phyloP scores from a whole-genome alignment of 2,888 invertebrate species.

The Brachypalpus laphriformis region DNA sequence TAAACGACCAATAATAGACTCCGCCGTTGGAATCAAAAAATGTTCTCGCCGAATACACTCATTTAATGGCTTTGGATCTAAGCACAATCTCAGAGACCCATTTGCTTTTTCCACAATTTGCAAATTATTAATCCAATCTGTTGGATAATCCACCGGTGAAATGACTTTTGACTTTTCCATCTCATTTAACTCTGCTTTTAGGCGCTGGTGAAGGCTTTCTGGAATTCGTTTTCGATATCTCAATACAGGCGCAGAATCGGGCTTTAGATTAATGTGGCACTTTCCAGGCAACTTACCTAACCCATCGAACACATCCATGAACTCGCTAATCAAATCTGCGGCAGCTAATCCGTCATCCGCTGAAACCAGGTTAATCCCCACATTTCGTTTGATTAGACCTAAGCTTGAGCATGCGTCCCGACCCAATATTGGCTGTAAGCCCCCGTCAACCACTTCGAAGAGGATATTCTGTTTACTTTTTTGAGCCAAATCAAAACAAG shows the following conservation, averaged over 20 bases:
- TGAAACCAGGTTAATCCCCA: constrained; percentile 9
- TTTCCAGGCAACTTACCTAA: constrained; percentile 66
- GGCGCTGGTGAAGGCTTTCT: constrained; percentile 48
- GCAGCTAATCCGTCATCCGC: constrained; percentile 14
- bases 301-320: constrained; percentile 54
- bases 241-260: constrained; percentile 65
- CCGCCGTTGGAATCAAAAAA: constrained; percentile 76
- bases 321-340: constrained; percentile 5
- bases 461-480: constrained; percentile 2
- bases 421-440: constrained; percentile 48
- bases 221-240: constrained; percentile 75
- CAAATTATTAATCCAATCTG: constrained; percentile 67
- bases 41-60: constrained; percentile 75
- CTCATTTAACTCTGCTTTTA: constrained; percentile 52
- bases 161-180: constrained; percentile 54
- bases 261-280: constrained; percentile 54
- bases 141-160: constrained; percentile 55
- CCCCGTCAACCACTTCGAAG: constrained; percentile 46
- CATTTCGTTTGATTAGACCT: constrained; percentile 15
- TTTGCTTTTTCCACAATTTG: constrained; percentile 68
- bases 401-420: constrained; percentile 22
- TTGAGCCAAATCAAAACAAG: constrained; percentile 31
- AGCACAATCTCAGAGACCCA: constrained; percentile 58
- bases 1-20: constrained; percentile 61
- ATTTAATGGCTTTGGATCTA: too few relatives aligned